Base-by-base conservation (phyloP, 2,797 vertebrate genomes). In the Staurois parvus region DNA sequence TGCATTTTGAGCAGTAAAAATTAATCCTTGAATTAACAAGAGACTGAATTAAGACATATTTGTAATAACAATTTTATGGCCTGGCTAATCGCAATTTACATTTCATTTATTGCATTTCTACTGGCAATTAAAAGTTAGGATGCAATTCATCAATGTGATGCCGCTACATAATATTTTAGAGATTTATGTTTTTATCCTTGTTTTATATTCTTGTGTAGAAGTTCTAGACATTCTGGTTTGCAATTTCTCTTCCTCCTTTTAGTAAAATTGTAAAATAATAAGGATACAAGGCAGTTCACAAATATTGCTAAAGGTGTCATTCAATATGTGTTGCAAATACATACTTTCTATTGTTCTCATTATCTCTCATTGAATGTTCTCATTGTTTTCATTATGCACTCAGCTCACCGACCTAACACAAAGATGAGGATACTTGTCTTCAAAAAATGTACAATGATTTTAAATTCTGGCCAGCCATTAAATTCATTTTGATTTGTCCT, bases 1-100 rank as follows among this genome's bases (percentile, higher is more conserved):
- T 78, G 75, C 83, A 45, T 84, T 59, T 40, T 72, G 48, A 77
- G 32, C 72, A 84, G 78, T 84, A 84, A 78, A 84, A 84, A 84
- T 84, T 72, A 84, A 84, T 84, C 75, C 68, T 72, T 84, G 48
- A 78, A 84, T 78, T 84, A 84, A 84, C 83, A 72, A 84, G 83
- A 77, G 83, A 72, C 83, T 72, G 83, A 84, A 78, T 72, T 78
- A n/a, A 84, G 75, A 78, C 52, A 78, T 84, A 78, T 84, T 77
- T 78, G 83, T 67, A 78, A 52, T 84, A 84, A 78, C 73, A 72
- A 45, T 78, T 84, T 78, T 84, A 72, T 78, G 56, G 26, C 19
- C 28, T 21, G 32, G 67, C 66, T 78, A 78, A 84, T 84, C 67
- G 56, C 77, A 84, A 84, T 84, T 84, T 84, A 78, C 32, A 72